Conservation (phyloP, 2,113 vertebrate genomes). For the Protomyctophum bolini region DNA sequence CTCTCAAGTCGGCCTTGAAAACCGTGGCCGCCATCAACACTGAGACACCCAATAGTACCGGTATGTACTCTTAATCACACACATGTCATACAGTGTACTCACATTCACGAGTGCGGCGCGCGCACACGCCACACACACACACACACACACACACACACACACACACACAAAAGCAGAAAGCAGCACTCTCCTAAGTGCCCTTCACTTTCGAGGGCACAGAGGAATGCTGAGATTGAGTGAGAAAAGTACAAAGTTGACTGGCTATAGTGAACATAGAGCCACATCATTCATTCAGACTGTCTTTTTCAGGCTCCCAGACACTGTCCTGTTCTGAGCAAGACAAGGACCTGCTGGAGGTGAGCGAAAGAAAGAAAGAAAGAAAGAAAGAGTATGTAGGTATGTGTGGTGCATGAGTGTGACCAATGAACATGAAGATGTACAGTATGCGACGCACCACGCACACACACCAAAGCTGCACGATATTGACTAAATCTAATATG, state of each 20-base stretch:
- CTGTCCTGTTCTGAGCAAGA: constrained; percentile 86
- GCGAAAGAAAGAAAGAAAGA: constrained; percentile 13
- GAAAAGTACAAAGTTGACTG: constrained; percentile 1
- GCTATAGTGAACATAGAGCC: not conserved
- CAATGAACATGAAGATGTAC: constrained; percentile 15
- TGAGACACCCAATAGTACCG: constrained; percentile 82
- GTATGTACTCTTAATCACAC: constrained; percentile 46
- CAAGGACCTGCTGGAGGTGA: constrained; percentile 84
- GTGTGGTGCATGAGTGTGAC: constrained; percentile 10
- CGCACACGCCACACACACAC: no score
- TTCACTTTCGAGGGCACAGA: not conserved
- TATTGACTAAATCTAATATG: no score
- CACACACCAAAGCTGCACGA: no score
- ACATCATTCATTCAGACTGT: constrained; percentile 49
- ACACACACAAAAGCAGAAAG: no score
- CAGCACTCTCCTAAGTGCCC: no score
- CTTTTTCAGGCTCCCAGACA: constrained; percentile 83
- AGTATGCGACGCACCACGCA: no score
- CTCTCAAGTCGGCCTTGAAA: constrained; percentile 92
- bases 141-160: not conserved
- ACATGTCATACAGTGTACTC: not conserved
- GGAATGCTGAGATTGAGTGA: not conserved
- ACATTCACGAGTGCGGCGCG: not conserved
- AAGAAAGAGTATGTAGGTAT: not conserved
- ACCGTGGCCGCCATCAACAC: constrained; percentile 78